Evolutionary conservation across 1,140 invertebrate species (phyloP).

Genomic region (Calephelis nemesis): DNA sequence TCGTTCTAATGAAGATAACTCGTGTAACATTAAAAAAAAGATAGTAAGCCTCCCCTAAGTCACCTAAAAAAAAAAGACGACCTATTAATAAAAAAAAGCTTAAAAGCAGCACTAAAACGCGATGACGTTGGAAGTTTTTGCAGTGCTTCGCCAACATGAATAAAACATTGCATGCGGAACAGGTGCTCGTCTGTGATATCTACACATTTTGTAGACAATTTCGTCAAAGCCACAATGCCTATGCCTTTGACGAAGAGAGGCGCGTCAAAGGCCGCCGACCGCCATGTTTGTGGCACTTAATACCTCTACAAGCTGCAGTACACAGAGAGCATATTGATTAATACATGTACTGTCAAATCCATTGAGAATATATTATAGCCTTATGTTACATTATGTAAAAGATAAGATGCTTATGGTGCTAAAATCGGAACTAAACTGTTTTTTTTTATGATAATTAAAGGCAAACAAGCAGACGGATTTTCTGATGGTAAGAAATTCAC

Average conservation of each 20-base stretch:
- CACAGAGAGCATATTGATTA: slow-evolving; percentile 49
- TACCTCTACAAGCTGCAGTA: slow-evolving; percentile 39
- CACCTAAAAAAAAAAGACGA: too few relatives aligned
- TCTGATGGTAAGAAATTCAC: too few relatives aligned
- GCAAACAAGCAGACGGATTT: too few relatives aligned
- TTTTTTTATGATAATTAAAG: too few relatives aligned
- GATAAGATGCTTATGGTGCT: too few relatives aligned
- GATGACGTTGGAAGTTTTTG: slow-evolving; percentile 4
- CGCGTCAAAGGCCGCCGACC: slow-evolving; percentile 47
- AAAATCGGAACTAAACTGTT: too few relatives aligned
- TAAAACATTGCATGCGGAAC: slow-evolving; percentile 40
- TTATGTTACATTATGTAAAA: background rate
- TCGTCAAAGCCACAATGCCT: slow-evolving; percentile 43
- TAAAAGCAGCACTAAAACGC: background rate
- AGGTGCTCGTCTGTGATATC: slow-evolving; percentile 35
- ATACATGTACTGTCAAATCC: slow-evolving; percentile 31
- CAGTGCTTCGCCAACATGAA: slow-evolving; percentile 32
- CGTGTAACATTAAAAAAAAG: too few relatives aligned
- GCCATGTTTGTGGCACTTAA: slow-evolving; percentile 47
- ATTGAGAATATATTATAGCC: background rate
- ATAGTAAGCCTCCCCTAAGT: too few relatives aligned
- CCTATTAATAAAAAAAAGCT: too few relatives aligned
- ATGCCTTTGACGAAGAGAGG: slow-evolving; percentile 38
- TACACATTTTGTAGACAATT: slow-evolving; percentile 44
- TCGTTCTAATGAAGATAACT: too few relatives aligned